phyloP scores from a whole-genome alignment of 2,888 invertebrate species.

The Drosophila parthenogenetica region DNA sequence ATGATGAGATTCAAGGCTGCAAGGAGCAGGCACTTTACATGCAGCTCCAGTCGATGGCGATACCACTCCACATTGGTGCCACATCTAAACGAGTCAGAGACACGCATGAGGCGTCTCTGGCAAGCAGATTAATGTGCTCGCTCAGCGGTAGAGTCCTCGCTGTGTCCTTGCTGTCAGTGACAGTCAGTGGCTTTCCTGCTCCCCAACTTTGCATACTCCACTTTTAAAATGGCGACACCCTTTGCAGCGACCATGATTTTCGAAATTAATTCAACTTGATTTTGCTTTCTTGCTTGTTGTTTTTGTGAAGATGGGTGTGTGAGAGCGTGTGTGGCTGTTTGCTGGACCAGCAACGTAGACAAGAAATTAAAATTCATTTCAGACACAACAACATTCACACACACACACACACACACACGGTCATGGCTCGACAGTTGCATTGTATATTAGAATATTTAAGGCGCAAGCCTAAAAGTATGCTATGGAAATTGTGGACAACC shows the following conservation, averaged over 20 bases:
- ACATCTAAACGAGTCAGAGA: slow-evolving; percentile 52
- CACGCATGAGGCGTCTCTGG: slow-evolving; percentile 76
- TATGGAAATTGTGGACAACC: slow-evolving; percentile 52
- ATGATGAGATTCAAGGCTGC: slow-evolving; percentile 36
- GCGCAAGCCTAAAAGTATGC: slow-evolving; percentile 81
- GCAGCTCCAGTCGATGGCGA: slow-evolving; percentile 36
- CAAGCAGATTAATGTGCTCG: slow-evolving; percentile 76
- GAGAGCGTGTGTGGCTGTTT: slow-evolving; percentile 33
- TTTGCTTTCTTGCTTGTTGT: slow-evolving; percentile 77
- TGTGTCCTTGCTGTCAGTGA: slow-evolving; percentile 70
- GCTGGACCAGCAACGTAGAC: slow-evolving; percentile 54
- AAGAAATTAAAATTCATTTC: slow-evolving; percentile 83
- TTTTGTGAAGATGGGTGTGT: slow-evolving; percentile 48
- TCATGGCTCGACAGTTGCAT: slow-evolving; percentile 31
- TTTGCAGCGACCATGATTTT: slow-evolving; percentile 80
- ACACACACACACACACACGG: slow-evolving; percentile 3
- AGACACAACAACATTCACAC: slow-evolving; percentile 44
- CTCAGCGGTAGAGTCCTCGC: slow-evolving; percentile 45
- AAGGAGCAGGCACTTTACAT: slow-evolving; percentile 45
- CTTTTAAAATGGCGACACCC: slow-evolving; percentile 51
- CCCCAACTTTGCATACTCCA: background rate
- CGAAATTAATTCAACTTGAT: slow-evolving; percentile 82
- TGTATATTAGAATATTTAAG: slow-evolving; percentile 73
- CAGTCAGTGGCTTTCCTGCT: slow-evolving; percentile 44
- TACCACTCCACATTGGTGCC: slow-evolving; percentile 19